Conservation (phyloP, 2,888 invertebrate species). For the Tinea trinotella region DNA sequence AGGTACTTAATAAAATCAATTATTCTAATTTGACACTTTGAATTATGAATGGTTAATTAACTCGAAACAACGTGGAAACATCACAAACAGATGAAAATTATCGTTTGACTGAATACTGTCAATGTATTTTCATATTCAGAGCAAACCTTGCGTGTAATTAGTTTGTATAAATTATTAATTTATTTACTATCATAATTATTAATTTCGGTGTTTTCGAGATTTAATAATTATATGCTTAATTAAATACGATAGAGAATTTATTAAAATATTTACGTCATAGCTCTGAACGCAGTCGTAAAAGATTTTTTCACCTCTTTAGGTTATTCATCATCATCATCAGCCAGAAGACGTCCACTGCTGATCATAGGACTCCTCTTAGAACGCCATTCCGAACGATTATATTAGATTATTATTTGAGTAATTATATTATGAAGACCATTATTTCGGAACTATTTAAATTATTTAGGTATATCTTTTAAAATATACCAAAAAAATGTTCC, state of each 20-base stretch:
- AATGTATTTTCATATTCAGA: neutral
- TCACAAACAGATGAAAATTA: conserved; percentile 11
- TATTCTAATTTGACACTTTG: neutral
- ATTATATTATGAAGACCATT: no score
- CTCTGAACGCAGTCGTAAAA: no score
- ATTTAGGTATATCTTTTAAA: neutral
- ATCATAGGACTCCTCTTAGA: no score
- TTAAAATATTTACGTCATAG: no score
- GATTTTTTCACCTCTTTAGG: no score
- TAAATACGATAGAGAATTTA: neutral
- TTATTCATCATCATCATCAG: no score
- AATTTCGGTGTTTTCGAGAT: neutral
- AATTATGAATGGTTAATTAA: conserved; percentile 6
- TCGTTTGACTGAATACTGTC: neutral
- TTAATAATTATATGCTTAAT: neutral
- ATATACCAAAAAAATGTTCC: neutral
- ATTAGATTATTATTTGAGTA: no score
- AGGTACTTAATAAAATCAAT: conserved; percentile 8
- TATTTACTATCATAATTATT: neutral
- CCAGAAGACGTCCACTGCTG: no score
- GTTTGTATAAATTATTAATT: neutral
- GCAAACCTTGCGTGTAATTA: conserved; percentile 6
- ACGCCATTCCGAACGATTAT: no score
- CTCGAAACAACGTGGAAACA: conserved; percentile 1
- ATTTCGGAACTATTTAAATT: no score